Percentiles rank a stretch among this genome's conserved stretches.
Conservation (phyloP, 1,140 invertebrate species). For the Rhynchophorus ferrugineus region DNA sequence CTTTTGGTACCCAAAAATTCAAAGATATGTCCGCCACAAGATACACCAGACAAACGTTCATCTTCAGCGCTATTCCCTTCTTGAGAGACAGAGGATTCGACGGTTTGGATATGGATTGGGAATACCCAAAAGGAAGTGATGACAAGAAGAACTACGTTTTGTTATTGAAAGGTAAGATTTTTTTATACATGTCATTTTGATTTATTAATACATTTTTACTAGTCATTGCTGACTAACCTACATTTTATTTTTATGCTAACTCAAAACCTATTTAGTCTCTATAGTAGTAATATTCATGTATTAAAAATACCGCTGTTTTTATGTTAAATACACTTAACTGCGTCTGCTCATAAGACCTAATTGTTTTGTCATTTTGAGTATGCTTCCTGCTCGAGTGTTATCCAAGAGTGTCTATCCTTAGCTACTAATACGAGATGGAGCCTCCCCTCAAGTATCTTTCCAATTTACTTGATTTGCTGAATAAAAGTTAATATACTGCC, state of each 20-base stretch:
- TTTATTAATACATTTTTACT: background rate
- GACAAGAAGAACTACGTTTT: conserved; percentile 92
- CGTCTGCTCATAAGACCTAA: no score
- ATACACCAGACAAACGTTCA: conserved; percentile 86
- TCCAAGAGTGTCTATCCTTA: no score
- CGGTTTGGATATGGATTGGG: conserved; percentile 93
- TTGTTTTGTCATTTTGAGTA: no score
- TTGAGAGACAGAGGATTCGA: conserved; percentile 80
- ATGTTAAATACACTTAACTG: no score
- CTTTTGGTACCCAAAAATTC: conserved; percentile 92
- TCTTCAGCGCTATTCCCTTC: conserved; percentile 88
- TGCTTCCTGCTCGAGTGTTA: no score
- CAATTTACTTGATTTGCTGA: no score
- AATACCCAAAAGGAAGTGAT: conserved; percentile 88
- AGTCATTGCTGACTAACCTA: background rate
- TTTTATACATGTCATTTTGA: background rate
- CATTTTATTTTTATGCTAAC: background rate
- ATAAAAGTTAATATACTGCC: no score
- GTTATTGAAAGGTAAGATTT: conserved; percentile 71
- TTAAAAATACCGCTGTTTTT: no score
- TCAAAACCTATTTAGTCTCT: no score
- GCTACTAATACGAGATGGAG: no score
- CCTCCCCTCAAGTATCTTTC: no score
- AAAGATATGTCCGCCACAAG: conserved; percentile 83
- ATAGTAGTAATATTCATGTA: no score